Evolutionary conservation across 2,113 vertebrate species (phyloP).

Genomic region (Plecotus auritus): DNA sequence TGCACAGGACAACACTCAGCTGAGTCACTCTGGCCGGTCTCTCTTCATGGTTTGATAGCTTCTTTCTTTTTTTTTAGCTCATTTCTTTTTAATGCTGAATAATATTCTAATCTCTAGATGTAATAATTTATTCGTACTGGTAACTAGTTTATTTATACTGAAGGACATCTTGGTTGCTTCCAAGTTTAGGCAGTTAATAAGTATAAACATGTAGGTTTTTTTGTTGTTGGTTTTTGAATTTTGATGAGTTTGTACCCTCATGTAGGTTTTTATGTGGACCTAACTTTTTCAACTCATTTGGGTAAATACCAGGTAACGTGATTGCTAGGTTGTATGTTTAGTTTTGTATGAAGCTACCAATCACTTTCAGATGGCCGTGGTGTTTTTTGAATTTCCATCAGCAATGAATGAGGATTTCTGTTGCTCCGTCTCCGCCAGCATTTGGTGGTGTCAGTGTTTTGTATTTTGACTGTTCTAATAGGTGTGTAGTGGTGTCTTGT

Average conservation of each 20-base stretch:
- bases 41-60: not conserved
- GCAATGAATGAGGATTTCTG: not conserved
- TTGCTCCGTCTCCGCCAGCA: too few species aligned
- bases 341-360: not conserved
- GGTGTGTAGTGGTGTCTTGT: too few species aligned
- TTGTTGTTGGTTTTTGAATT: not conserved
- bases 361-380: not conserved
- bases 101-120: not conserved
- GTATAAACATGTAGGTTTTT: not conserved
- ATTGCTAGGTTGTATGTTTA: not conserved
- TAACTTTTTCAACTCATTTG: not conserved
- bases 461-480: too few species aligned
- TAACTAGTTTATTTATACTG: not conserved
- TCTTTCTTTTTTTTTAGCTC: too few species aligned
- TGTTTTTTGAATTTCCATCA: not conserved
- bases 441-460: too few species aligned
- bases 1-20: not conserved
- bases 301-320: not conserved
- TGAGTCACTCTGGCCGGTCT: not conserved
- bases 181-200: not conserved
- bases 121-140: not conserved
- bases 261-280: not conserved
- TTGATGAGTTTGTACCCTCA: not conserved
- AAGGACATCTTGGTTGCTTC: not conserved
- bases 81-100: not conserved